phyloP scores from a whole-genome alignment of 2,888 invertebrate species.

The Epinotia bilunana region DNA sequence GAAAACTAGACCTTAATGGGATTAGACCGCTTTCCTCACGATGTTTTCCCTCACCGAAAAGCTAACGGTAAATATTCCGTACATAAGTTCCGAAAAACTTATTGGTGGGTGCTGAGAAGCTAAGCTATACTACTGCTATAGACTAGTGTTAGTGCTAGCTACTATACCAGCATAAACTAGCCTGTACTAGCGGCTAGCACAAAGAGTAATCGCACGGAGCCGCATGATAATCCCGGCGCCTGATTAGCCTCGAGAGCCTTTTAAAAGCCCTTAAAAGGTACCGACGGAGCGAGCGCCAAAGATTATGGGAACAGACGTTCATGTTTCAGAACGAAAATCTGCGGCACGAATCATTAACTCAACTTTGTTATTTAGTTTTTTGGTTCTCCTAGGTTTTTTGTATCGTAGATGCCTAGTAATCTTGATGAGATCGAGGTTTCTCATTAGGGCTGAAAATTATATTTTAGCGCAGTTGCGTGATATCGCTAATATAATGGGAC shows the following conservation, averaged over 20 bases:
- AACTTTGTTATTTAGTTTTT: neutral
- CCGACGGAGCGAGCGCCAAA: conserved; percentile 38
- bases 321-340: neutral
- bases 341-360: neutral
- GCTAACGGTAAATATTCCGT: no score
- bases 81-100: no score
- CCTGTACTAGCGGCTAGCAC: conserved; percentile 3
- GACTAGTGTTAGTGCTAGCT: neutral
- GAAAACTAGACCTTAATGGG: no score
- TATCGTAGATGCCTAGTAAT: no score
- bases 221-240: conserved; percentile 59
- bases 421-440: no score
- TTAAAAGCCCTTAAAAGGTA: conserved; percentile 68
- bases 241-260: conserved; percentile 72
- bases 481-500: no score
- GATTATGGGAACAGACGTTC: conserved; percentile 40
- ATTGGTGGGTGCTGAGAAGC: no score
- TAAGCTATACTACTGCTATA: neutral
- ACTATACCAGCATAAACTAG: neutral
- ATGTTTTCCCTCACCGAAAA: no score
- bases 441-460: no score
- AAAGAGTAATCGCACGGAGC: conserved; percentile 20
- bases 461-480: no score
- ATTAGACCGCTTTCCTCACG: no score
- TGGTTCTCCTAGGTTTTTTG: no score